Evolutionary conservation across 2,797 vertebrate species (phyloP), one percentile per base, ranked within the genome.

Genomic region (Sylvilagus floridanus): DNA sequence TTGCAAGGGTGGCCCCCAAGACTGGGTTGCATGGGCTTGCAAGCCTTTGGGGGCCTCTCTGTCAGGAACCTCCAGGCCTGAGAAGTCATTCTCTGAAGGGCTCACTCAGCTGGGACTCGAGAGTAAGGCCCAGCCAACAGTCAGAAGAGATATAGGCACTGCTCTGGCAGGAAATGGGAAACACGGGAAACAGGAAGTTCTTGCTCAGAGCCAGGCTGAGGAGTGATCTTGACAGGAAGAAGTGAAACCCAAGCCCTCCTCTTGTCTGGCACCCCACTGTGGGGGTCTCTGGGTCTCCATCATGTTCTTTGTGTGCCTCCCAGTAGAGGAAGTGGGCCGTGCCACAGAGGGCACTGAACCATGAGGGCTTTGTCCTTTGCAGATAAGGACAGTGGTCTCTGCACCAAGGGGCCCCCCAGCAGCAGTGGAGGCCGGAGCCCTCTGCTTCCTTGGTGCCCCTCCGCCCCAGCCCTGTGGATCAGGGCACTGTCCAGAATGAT

Each of bases 341-440:
- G 8, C 71, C 73, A 52, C 47, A 68, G 50, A 62, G 60, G 30
- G 35, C 21, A 50, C 32, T 32, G 71, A 71, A 26, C 0, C 1
- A 2, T 5, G 21, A 28, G 2, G 62, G 35, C 66, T 3, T 17
- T 17, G 24, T 30, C 60, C 65, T n/a, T 69, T 69, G 30, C 0
- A 0, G 54, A 17, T 32, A 62, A 77, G 50, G 19, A 42, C 63
- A 30, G 16, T 0, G 2, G 24, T 17, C 86, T 78, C 69, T 4
- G 30, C 77, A 72, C 4, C 11, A 6, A 77, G 35, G 35, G 35
- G 11, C 32, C 72, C 13, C 19, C 65, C 62, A 26, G 66, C 47
- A 19, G 28, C 60, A 73, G 66, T n/a, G 65, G n/a, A 54, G 17
- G 17, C 21, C 42, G 37, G 68, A 50, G 68, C 35, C 0, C 0